These are phyloP conservation scores for Drosophila insularis DNA, from an alignment of 1,140 invertebrate genomes.

Conservation along the genomic window DNA sequence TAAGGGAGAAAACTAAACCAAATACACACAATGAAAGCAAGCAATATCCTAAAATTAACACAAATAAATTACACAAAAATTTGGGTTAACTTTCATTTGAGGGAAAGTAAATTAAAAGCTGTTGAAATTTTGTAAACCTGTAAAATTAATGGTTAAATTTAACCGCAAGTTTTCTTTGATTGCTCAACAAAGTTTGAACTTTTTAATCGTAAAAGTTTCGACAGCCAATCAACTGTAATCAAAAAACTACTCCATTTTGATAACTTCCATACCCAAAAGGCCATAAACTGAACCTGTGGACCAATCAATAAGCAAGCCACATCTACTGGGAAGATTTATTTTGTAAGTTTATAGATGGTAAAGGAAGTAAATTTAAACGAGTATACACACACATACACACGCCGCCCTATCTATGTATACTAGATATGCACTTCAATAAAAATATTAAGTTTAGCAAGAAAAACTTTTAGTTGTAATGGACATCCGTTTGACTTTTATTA, in stretches of 20 bases:
- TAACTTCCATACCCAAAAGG: too few species aligned
- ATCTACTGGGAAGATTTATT: background rate
- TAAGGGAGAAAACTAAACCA: background rate
- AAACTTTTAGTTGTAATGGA: slow-evolving; percentile 54
- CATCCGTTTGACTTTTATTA: slow-evolving; percentile 65
- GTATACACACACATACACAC: slow-evolving; percentile 24
- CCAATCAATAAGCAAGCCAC: slow-evolving; percentile 3
- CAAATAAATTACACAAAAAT: background rate
- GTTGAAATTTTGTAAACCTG: background rate
- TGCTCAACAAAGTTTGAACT: slow-evolving; percentile 1
- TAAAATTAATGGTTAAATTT: background rate
- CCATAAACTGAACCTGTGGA: slow-evolving; percentile 22
- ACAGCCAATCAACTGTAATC: slow-evolving; percentile 43
- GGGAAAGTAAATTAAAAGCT: background rate
- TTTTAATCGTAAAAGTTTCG: slow-evolving; percentile 19
- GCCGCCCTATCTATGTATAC: background rate
- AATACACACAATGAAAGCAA: too few species aligned
- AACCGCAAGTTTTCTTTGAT: background rate
- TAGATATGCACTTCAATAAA: slow-evolving; percentile 38
- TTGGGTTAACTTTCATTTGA: background rate
- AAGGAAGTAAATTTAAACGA: slow-evolving; percentile 42
- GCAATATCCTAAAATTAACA: background rate
- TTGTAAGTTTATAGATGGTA: slow-evolving; percentile 24
- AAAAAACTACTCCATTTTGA: slow-evolving; percentile 20
- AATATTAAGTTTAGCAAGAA: slow-evolving; percentile 47